Percentiles rank a stretch among this genome's conserved stretches.
Evolutionary conservation across 2,797 vertebrate genomes (phyloP).

Genomic region (Xerus rutilus): DNA sequence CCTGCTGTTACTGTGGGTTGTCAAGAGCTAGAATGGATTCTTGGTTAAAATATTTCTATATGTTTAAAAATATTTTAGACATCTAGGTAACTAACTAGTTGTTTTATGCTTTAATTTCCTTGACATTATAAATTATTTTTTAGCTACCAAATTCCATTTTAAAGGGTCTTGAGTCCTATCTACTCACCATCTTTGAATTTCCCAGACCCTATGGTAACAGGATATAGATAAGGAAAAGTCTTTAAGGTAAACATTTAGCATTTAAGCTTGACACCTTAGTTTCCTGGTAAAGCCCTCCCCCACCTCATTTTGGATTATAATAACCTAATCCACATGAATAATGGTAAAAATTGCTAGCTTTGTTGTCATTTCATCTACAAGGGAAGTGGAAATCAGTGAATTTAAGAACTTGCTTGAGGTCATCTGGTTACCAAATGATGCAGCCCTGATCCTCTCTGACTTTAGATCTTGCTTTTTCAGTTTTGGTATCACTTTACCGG

Average conservation of each 20-base stretch:
- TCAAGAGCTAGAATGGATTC: not conserved
- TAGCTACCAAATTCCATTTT: slow-evolving; percentile 19
- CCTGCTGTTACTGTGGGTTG: slow-evolving; percentile 4
- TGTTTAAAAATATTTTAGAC: slow-evolving; percentile 41
- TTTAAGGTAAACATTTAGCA: slow-evolving; percentile 36
- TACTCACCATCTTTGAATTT: not conserved
- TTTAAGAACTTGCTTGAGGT: not conserved
- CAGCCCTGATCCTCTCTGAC: not conserved
- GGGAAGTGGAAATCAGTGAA: not conserved
- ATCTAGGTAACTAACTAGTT: not conserved
- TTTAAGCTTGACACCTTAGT: not conserved
- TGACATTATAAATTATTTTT: slow-evolving; percentile 46
- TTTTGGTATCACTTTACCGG: not conserved
- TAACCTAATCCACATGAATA: not conserved
- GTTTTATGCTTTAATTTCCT: slow-evolving; percentile 4
- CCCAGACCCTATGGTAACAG: not conserved
- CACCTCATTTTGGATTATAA: slow-evolving; percentile 29
- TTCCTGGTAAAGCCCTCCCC: not conserved
- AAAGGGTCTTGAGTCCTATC: not conserved
- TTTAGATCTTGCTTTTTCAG: not conserved
- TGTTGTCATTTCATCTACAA: not conserved
- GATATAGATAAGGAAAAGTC: not conserved
- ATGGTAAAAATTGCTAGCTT: not conserved
- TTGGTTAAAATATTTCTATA: slow-evolving; percentile 48
- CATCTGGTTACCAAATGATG: not conserved